Evolutionary conservation across 2,797 vertebrate species (phyloP), one percentile per base, ranked within the genome.

Genomic region (Petrocephalus sullivani): DNA sequence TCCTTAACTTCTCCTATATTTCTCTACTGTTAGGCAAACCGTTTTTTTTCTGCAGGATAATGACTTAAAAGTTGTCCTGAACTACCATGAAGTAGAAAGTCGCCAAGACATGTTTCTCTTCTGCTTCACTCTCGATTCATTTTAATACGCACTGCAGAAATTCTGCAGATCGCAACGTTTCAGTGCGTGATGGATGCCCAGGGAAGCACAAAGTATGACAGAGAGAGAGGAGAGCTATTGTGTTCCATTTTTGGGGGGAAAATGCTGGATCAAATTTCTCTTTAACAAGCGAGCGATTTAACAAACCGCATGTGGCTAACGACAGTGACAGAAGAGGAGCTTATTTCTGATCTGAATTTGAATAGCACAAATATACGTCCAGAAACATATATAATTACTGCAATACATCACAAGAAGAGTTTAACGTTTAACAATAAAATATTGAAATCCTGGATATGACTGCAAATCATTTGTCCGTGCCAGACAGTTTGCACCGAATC

Each of bases 241-340:
- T 75, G 54, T 67, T 82, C 54, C 54, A 49, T 88, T 88, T 81
- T 61, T 89, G 54, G 58, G 57, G 61, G 61, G 23, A 60, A 61
- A n/a, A 82, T 56, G 57, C 57, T 46, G 56, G 75, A 87, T 89
- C 85, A 83, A 83, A 58, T 87, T 89, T 60, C 88, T 83, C 86
- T 84, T 89, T 81, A 61, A 61, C 81, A 89, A 89, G 75, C 57
- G 87, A 83, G 57, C 75, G 81, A 64, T 87, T 89, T 61, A 83
- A 19, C 83, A 56, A 58, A 81, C 67, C 58, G 10, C 58, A 23
- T 61, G 86, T 67, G 86, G 85, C 57, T 87, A 53, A 83, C 51
- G 81, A 67, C 88, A 83, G 60, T 87, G 14, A 57, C 51, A 57
- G 53, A 89, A 87, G 49, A n/a, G 64, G 12, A 37, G 56, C 53